Evolutionary conservation across 2,888 invertebrate species (phyloP).

Genomic region (Steinernema hermaphroditum): DNA sequence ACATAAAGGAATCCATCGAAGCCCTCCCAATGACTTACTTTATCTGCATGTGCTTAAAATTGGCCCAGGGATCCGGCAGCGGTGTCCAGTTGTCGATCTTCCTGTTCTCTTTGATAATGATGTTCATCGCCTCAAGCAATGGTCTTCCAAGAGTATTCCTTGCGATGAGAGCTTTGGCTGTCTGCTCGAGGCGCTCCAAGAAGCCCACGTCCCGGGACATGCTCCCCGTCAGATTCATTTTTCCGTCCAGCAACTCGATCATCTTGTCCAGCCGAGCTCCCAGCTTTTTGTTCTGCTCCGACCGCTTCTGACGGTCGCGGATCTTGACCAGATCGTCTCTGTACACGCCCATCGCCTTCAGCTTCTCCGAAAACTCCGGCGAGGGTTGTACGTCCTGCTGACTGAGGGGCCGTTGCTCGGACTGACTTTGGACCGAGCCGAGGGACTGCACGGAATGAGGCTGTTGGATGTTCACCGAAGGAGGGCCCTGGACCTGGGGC

Average conservation of each 20-base stretch:
- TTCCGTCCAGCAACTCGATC: not conserved
- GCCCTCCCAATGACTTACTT: too few relatives aligned
- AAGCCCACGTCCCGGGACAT: not conserved
- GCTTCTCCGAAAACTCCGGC: not conserved
- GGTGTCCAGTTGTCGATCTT: not conserved
- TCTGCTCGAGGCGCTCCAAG: not conserved
- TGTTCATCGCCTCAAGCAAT: not conserved
- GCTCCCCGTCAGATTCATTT: too few relatives aligned
- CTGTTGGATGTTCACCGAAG: constrained; percentile 14
- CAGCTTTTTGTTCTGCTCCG: not conserved
- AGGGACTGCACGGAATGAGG: not conserved
- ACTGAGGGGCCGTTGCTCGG: not conserved
- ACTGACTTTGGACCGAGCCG: not conserved
- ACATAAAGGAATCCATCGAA: too few relatives aligned
- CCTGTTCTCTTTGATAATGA: not conserved
- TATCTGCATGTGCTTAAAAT: constrained; percentile 10
- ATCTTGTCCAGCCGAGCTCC: not conserved
- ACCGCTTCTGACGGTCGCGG: not conserved
- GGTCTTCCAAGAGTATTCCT: not conserved
- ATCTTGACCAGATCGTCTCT: constrained; percentile 1
- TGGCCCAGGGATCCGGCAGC: constrained; percentile 1
- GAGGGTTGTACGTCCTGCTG: not conserved
- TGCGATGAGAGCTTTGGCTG: not conserved
- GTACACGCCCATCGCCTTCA: not conserved
- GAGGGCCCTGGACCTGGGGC: constrained; percentile 2